phyloP scores from a whole-genome alignment of 2,888 invertebrate species.

The Sphaerophoria taeniata region DNA sequence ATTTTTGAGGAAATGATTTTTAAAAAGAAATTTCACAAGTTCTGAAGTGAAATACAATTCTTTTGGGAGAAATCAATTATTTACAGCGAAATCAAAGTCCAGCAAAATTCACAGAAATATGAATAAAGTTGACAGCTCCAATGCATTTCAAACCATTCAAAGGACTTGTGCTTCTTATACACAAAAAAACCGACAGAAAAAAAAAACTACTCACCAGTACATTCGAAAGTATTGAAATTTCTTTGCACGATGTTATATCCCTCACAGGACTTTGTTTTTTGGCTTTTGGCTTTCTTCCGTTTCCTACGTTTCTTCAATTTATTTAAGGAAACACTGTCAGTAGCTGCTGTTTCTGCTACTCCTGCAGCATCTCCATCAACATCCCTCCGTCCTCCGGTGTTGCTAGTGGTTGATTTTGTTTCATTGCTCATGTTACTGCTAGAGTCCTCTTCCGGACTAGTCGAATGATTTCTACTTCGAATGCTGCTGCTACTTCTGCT shows the following conservation, averaged over 20 bases:
- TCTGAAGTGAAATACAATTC: no score
- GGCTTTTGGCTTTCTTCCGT: constrained; percentile 78
- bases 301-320: constrained; percentile 74
- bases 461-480: constrained; percentile 58
- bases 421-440: constrained; percentile 55
- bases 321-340: constrained; percentile 50
- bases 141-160: not conserved
- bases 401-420: constrained; percentile 52
- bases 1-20: not conserved
- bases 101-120: no score
- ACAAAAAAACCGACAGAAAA: not conserved
- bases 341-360: constrained; percentile 68
- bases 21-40: no score
- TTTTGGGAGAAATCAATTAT: no score
- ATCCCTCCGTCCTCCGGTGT: not conserved
- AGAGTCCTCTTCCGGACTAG: constrained; percentile 62
- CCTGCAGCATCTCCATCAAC: not conserved
- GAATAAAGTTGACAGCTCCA: no score
- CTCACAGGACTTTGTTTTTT: constrained; percentile 82
- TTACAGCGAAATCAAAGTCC: no score
- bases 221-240: constrained; percentile 82
- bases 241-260: constrained; percentile 83
- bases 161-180: not conserved
- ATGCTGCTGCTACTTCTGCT: constrained; percentile 24
- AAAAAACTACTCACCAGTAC: constrained; percentile 80